Evolutionary conservation across 2,797 vertebrate genomes (phyloP).

Genomic region (Sylvilagus floridanus): DNA sequence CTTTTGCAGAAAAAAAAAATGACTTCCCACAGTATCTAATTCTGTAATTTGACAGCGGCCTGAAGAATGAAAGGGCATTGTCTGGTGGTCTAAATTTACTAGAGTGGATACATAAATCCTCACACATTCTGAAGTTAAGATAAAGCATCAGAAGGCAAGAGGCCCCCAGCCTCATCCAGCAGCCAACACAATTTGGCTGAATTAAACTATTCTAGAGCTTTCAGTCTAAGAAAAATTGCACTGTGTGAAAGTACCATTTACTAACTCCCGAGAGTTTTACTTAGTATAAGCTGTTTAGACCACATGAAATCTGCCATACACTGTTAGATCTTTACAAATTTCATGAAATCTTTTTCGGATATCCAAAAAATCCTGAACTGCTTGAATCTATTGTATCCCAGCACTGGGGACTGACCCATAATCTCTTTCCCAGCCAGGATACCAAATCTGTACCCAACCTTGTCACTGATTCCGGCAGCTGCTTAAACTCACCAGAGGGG

Average conservation of each 20-base stretch:
- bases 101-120: slow-evolving; percentile 27
- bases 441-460: slow-evolving; percentile 94
- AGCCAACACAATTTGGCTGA: slow-evolving; percentile 66
- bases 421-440: slow-evolving; percentile 98
- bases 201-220: slow-evolving; percentile 72
- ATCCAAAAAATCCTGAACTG: slow-evolving; percentile 93
- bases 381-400: slow-evolving; percentile 93
- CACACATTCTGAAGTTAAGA: slow-evolving; percentile 32
- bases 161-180: slow-evolving; percentile 55
- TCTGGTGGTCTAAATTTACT: slow-evolving; percentile 21
- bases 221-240: slow-evolving; percentile 74
- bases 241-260: slow-evolving; percentile 87
- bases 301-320: slow-evolving; percentile 89
- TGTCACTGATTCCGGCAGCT: slow-evolving; percentile 94
- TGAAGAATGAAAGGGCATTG: slow-evolving; percentile 59
- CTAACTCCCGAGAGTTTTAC: slow-evolving; percentile 86
- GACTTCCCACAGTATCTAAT: not conserved
- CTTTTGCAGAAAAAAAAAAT: not conserved
- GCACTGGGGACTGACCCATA: slow-evolving; percentile 92
- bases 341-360: slow-evolving; percentile 93
- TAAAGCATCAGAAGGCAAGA: slow-evolving; percentile 55
- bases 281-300: slow-evolving; percentile 89
- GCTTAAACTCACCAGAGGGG: slow-evolving; percentile 94
- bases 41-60: not conserved
- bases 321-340: slow-evolving; percentile 92